Evolutionary conservation across 2,888 invertebrate genomes (phyloP).

Genomic region (Polyploca ridens): DNA sequence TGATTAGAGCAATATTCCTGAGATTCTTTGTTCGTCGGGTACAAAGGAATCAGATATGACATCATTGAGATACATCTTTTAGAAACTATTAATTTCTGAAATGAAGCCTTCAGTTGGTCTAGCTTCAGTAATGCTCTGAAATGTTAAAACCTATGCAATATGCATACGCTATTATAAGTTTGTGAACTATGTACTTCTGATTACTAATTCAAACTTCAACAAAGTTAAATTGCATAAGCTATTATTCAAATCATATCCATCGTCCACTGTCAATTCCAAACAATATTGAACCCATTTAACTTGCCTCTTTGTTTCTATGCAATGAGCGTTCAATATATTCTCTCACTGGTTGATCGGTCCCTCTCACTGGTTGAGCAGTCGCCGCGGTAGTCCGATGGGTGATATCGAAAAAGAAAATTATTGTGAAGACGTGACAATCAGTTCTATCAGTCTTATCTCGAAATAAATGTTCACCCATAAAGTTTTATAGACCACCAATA

Average conservation of each 20-base stretch:
- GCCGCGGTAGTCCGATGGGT: no score
- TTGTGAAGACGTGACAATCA: neutral
- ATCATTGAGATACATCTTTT: neutral
- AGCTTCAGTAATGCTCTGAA: neutral
- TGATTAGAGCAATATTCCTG: neutral
- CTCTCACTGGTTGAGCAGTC: no score
- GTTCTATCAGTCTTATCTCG: neutral
- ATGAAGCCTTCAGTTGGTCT: neutral
- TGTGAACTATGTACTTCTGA: neutral
- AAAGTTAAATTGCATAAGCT: neutral
- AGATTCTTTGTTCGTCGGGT: neutral
- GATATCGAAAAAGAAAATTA: no score
- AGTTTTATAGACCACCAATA: constrained; percentile 37
- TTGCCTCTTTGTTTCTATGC: neutral
- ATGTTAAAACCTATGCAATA: neutral
- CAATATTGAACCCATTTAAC: neutral
- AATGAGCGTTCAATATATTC: no score
- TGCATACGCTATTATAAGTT: neutral
- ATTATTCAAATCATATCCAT: neutral
- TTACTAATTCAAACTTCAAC: no score
- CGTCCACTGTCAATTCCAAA: neutral
- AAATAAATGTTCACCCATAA: constrained; percentile 21
- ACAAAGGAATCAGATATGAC: neutral
- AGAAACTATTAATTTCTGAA: neutral
- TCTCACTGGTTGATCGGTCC: no score